phyloP scores from a whole-genome alignment of 2,888 invertebrate genomes.

The Amblyteles armatorius region DNA sequence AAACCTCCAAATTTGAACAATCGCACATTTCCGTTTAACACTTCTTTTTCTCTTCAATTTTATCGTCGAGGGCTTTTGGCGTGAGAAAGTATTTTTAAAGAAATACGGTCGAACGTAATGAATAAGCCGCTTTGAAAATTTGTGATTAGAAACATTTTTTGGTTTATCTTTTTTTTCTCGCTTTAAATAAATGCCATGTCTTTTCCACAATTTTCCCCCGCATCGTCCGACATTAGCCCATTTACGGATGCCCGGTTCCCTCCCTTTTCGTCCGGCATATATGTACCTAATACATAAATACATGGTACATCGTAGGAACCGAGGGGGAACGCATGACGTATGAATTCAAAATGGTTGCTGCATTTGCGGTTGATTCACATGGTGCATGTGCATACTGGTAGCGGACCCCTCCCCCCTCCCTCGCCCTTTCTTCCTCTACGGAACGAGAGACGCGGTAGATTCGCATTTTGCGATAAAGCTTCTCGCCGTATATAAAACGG shows the following conservation, averaged over 20 bases:
- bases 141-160: too few relatives aligned
- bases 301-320: conserved; percentile 17
- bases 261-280: conserved; percentile 23
- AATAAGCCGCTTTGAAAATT: too few relatives aligned
- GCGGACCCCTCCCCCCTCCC: conserved; percentile 37
- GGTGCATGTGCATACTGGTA: conserved; percentile 65
- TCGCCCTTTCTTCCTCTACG: conserved; percentile 31
- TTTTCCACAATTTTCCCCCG: conserved; percentile 2
- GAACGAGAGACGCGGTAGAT: conserved; percentile 73
- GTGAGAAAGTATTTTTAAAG: too few relatives aligned
- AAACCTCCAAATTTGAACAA: background rate
- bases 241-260: conserved; percentile 54
- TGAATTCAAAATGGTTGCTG: conserved; percentile 81
- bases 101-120: too few relatives aligned
- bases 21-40: background rate
- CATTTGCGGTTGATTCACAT: conserved; percentile 69
- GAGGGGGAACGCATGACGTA: conserved; percentile 69
- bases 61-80: too few relatives aligned
- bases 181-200: background rate
- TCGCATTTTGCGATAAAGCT: conserved; percentile 73
- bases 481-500: conserved; percentile 56
- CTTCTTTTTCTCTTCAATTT: background rate
- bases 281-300: conserved; percentile 40
- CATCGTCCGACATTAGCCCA: conserved; percentile 36
- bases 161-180: background rate